Evolutionary conservation across 2,113 vertebrate species (phyloP), one percentile per base, ranked within the genome.

Genomic region (Clarias macrocephalus): DNA sequence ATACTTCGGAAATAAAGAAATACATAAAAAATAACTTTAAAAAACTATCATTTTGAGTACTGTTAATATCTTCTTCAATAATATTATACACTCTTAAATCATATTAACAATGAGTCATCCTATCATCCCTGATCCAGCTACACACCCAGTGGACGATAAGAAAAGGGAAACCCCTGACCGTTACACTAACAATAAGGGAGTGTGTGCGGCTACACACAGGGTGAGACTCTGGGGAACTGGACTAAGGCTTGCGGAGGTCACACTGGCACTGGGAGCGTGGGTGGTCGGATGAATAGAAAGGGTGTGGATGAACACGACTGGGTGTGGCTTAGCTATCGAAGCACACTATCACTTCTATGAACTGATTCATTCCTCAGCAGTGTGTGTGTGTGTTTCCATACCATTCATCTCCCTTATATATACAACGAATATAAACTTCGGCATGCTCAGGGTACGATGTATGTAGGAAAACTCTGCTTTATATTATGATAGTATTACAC

Each of bases 261-360:
- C 42, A 54, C 73, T 76, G 42, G 73, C 73, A 76, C 12, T 25
- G 23, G 19, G 23, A n/a, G 73, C n/a, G 11, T 76, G 73, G 73
- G 73, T 76, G 73, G 73, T 76, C 23, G 42, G 52, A 76, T 76
- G 13, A 75, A 48, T 21, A 37, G 42, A 23, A 42, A 2, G 72
- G 72, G 37, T 75, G 76, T 30, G n/a, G 76, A 80, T 80, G n/a
- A 57, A 30, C 30, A n/a, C 57, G n/a, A 33, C 16, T 80, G 57
- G 83, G 77, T 84, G 84, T 68, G 62, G 62, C 65, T 57, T 48
- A 80, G 62, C 77, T 80, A 68, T 68, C 19, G 37, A 80, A 79
- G 42, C 37, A 28, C 48, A 75, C 60, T 19, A 84, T 84, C 56
- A 42, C 30, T 48, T 57, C 68, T 75, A 15, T 57, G 42, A 28